Evolutionary conservation across 2,888 invertebrate species (phyloP).

Genomic region (Nasonovia ribisnigri): DNA sequence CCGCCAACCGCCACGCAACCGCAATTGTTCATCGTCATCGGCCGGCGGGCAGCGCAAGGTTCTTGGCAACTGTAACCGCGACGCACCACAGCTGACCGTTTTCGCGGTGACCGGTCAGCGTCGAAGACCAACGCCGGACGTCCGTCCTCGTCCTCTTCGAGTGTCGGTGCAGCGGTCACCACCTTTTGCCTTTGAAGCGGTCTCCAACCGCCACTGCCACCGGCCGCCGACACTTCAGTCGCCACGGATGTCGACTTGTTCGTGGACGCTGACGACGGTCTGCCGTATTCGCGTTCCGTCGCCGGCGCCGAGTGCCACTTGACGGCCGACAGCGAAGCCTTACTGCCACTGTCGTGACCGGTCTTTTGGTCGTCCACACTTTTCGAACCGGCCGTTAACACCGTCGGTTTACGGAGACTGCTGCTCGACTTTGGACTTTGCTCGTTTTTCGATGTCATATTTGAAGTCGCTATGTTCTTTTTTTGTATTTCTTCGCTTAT

Average conservation of each 20-base stretch:
- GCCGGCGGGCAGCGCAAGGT: conserved; percentile 39
- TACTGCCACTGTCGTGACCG: not conserved
- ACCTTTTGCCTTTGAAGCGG: conserved; percentile 47
- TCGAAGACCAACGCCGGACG: conserved; percentile 37
- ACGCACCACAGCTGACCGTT: conserved; percentile 35
- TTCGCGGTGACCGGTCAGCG: conserved; percentile 30
- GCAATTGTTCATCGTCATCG: conserved; percentile 76
- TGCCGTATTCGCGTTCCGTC: not conserved
- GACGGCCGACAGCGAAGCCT: not conserved
- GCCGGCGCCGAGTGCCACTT: conserved; percentile 58
- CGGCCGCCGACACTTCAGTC: not conserved
- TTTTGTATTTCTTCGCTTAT: not conserved
- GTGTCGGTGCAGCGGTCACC: conserved; percentile 19
- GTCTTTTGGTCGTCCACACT: not conserved
- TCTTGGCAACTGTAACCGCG: conserved; percentile 65
- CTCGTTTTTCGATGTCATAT: conserved; percentile 13
- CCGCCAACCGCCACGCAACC: not conserved
- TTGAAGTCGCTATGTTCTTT: not conserved
- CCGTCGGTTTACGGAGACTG: not conserved
- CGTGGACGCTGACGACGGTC: not conserved
- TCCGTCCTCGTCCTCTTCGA: conserved; percentile 63
- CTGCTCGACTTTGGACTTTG: not conserved
- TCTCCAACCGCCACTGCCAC: not conserved
- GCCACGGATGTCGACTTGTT: not conserved
- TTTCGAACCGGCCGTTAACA: not conserved